Conservation (phyloP, 2,113 vertebrate species). For the Corynorhinus townsendii region DNA sequence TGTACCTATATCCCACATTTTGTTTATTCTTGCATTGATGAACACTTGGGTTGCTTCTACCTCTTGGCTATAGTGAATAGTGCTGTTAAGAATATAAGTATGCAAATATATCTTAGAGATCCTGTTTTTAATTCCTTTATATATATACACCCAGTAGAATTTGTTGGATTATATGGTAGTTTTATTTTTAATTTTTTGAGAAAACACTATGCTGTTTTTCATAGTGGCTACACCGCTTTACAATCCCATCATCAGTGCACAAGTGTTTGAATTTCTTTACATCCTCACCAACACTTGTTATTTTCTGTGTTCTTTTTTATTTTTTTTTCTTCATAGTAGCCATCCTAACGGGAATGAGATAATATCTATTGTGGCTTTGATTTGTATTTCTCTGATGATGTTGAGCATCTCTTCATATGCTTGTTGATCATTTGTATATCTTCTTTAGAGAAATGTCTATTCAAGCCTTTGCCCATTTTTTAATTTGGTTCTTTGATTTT, state of each 20-base stretch:
- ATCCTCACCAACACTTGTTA: neutral
- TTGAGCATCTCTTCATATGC: neutral
- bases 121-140: neutral
- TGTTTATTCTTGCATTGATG: neutral
- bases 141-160: neutral
- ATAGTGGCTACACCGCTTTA: neutral
- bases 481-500: neutral
- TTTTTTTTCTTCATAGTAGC: neutral
- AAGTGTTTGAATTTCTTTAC: neutral
- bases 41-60: neutral
- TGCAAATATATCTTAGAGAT: neutral
- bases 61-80: neutral
- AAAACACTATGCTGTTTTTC: neutral
- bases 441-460: neutral
- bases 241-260: neutral
- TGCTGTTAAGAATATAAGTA: neutral
- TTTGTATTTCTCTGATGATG: neutral
- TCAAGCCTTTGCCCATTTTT: neutral
- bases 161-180: neutral
- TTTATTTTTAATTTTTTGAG: neutral
- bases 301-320: neutral
- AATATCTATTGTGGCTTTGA: neutral
- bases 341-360: neutral
- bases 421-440: neutral
- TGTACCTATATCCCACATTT: neutral